Percentiles rank a stretch among this genome's conserved stretches.
Evolutionary conservation across 2,888 invertebrate species (phyloP).

Genomic region (Caenorhabditis macrosperma): DNA sequence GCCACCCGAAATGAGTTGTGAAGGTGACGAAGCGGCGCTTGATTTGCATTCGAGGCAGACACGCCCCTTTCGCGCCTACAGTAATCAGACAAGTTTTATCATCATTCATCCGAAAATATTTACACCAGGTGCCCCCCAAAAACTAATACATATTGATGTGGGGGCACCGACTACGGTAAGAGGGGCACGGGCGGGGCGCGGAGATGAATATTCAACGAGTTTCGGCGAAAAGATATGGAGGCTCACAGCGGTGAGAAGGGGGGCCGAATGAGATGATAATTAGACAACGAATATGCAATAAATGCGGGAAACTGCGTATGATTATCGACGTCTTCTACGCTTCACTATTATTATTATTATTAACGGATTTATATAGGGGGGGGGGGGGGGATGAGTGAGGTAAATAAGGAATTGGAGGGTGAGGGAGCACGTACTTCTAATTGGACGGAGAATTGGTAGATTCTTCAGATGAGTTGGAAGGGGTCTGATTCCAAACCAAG

Average conservation of each 20-base stretch:
- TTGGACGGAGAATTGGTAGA: too few species aligned
- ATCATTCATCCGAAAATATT: not conserved
- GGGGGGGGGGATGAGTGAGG: too few species aligned
- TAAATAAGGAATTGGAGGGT: too few species aligned
- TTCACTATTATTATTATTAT: conserved; percentile 2
- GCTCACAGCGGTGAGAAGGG: not conserved
- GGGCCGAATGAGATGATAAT: not conserved
- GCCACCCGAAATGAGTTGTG: too few species aligned
- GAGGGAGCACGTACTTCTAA: too few species aligned
- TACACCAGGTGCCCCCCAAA: not conserved
- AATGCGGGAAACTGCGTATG: not conserved
- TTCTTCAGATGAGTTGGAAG: too few species aligned
- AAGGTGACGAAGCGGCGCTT: not conserved
- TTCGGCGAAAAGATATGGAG: too few species aligned
- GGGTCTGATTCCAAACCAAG: too few species aligned
- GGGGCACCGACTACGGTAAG: not conserved
- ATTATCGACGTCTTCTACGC: too few species aligned
- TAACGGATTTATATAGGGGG: not conserved
- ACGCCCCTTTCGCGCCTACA: conserved; percentile 1
- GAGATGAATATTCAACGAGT: not conserved
- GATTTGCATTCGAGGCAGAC: not conserved
- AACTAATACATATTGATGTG: not conserved
- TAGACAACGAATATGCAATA: not conserved
- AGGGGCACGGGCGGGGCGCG: too few species aligned
- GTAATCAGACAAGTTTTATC: not conserved